phyloP scores from a whole-genome alignment of 2,797 vertebrate genomes.

The Clamator glandarius region DNA sequence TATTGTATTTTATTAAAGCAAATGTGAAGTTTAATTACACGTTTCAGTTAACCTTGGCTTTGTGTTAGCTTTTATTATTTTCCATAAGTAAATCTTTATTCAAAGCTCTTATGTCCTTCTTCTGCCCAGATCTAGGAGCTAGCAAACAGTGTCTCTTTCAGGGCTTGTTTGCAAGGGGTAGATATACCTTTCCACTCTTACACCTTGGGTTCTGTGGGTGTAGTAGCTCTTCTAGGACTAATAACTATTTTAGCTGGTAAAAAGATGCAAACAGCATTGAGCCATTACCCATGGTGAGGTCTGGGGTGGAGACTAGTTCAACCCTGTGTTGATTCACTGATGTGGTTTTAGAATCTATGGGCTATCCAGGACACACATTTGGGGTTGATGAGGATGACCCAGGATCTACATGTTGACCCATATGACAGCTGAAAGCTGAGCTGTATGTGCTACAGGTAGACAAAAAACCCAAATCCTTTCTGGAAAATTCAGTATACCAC shows the following conservation, averaged over 20 bases:
- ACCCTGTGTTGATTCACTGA: not conserved
- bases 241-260: not conserved
- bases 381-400: rapidly evolving
- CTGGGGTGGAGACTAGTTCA: not conserved
- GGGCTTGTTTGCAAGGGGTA: not conserved
- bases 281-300: not conserved
- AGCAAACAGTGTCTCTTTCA: not conserved
- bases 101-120: not conserved
- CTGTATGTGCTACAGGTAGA: not conserved
- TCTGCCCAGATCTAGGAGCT: not conserved
- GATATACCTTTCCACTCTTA: not conserved
- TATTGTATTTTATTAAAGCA: constrained; percentile 65
- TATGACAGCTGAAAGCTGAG: not conserved
- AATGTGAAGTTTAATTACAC: constrained; percentile 68
- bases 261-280: not conserved
- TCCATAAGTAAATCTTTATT: constrained; percentile 53
- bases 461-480: not conserved
- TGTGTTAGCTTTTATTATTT: constrained; percentile 58
- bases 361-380: not conserved
- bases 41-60: constrained; percentile 70
- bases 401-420: not conserved
- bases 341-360: not conserved
- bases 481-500: not conserved
- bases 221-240: not conserved
- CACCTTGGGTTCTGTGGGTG: not conserved